These are phyloP conservation scores for Oryzias curvinotus DNA, from an alignment of 2,113 vertebrate genomes.

Conservation along the genomic window DNA sequence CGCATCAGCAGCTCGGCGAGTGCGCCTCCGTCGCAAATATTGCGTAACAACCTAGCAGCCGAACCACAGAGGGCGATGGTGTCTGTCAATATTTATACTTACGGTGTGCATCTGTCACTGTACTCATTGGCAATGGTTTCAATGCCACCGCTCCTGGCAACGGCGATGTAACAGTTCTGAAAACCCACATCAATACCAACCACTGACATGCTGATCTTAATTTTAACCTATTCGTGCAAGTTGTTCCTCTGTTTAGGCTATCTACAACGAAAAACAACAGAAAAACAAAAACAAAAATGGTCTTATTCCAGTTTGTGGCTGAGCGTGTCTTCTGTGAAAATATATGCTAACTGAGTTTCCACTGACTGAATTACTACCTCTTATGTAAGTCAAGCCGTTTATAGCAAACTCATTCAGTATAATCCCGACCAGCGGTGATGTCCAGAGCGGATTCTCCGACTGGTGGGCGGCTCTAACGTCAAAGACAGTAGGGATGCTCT, in stretches of 20 bases:
- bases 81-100: constrained; percentile 69
- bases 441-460: constrained; percentile 71
- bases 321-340: constrained; percentile 15
- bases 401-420: constrained; percentile 67
- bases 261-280: constrained; percentile 46
- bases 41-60: constrained; percentile 61
- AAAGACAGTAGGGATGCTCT: constrained; percentile 32
- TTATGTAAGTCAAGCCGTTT: constrained; percentile 74
- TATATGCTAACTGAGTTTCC: constrained; percentile 20
- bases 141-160: constrained; percentile 92
- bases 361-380: constrained; percentile 54
- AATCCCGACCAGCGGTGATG: constrained; percentile 62
- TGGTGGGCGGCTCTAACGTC: constrained; percentile 50
- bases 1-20: constrained; percentile 1
- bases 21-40: constrained; percentile 39
- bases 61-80: constrained; percentile 25
- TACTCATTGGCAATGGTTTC: constrained; percentile 95
- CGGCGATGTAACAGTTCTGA: constrained; percentile 92
- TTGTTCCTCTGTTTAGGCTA: constrained; percentile 44
- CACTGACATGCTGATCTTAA: constrained; percentile 84
- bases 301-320: constrained; percentile 24
- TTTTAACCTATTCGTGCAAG: constrained; percentile 16
- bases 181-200: constrained; percentile 94
- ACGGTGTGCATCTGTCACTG: constrained; percentile 98
- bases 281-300: constrained; percentile 11